Conservation (phyloP, 53 echinoderm and acorn worm genomes). For the Astropecten irregularis region DNA sequence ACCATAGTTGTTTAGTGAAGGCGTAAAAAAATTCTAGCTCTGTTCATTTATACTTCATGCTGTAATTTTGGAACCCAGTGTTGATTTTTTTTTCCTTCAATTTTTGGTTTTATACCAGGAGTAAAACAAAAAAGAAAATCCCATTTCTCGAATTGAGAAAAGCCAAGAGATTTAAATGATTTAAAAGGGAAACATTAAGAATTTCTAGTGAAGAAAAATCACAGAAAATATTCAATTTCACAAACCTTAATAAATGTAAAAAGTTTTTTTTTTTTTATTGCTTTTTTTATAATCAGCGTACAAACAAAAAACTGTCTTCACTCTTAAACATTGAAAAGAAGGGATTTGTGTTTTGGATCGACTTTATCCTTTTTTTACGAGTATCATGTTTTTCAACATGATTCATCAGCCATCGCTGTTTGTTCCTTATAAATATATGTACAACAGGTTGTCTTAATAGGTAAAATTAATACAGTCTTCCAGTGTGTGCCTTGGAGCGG, state of each 20-base stretch:
- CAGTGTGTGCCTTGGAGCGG: constrained; percentile 55
- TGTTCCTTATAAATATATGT: constrained; percentile 35
- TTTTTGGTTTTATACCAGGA: no score
- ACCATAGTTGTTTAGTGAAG: constrained; percentile 21
- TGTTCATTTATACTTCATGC: constrained; percentile 20
- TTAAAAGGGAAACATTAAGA: no score
- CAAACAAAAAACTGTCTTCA: no score
- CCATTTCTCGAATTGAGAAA: constrained; percentile 11
- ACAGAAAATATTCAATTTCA: constrained; percentile 18
- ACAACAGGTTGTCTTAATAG: constrained; percentile 27
- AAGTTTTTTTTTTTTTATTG: no score
- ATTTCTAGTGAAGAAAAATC: not conserved
- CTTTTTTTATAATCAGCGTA: not conserved
- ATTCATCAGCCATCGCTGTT: no score
- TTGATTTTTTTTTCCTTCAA: constrained; percentile 17
- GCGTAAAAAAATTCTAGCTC: not conserved
- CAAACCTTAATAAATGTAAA: constrained; percentile 14
- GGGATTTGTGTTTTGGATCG: not conserved
- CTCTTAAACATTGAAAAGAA: no score
- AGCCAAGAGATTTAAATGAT: no score
- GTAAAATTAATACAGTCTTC: constrained; percentile 41
- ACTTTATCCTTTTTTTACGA: not conserved
- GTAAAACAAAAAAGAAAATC: no score
- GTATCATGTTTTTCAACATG: constrained; percentile 7
- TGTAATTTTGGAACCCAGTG: not conserved